Base-by-base conservation (phyloP, 2,113 vertebrate genomes). In the Struthidea cinerea region DNA sequence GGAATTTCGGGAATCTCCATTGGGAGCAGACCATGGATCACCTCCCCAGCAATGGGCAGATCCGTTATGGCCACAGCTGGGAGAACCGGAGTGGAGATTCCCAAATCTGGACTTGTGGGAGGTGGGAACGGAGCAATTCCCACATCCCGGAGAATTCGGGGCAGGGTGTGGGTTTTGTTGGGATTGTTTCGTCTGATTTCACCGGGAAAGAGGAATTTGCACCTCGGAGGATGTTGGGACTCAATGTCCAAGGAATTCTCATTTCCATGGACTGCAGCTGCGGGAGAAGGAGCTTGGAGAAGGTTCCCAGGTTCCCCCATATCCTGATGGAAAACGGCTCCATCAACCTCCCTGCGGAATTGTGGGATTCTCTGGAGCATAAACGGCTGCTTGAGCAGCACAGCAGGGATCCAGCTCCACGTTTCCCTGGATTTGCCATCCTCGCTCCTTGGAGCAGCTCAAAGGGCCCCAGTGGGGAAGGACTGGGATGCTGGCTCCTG, bases 401-500 rank as follows among this genome's bases (percentile, higher is more conserved):
- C 7, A 1, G 0, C 9, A 10, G 39, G 39, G 64, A 13, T 22
- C 35, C 46, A 35, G 55, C 33, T 28, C 69, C 8, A 0, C 0
- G 2, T 21, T 73, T 39, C 60, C 26, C 50, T 56, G 44, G 9
- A 55, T 74, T 46, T 60, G 21, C 33, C 17, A 4, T 7, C 42
- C 50, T 52, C 7, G 21, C 6, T 39, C 27, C 9, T 41, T 10
- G 37, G 79, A 50, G 71, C 6, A 41, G 47, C 57, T 79, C 47
- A 2, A 4, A 4, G 24, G 8, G 7, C 23, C 0, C 16, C 0
- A 0, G 8, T 13, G 27, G 71, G 74, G 5, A 23, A 47, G 23
- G 78, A 21, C 3, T 10, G 19, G 39, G 42, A 19, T 0, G 3
- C 8, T 18, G 35, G 27, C 46, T 60, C 52, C 69, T 27, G 46